Evolutionary conservation across 2,113 vertebrate species (phyloP).

Genomic region (Xiphophorus couchianus): DNA sequence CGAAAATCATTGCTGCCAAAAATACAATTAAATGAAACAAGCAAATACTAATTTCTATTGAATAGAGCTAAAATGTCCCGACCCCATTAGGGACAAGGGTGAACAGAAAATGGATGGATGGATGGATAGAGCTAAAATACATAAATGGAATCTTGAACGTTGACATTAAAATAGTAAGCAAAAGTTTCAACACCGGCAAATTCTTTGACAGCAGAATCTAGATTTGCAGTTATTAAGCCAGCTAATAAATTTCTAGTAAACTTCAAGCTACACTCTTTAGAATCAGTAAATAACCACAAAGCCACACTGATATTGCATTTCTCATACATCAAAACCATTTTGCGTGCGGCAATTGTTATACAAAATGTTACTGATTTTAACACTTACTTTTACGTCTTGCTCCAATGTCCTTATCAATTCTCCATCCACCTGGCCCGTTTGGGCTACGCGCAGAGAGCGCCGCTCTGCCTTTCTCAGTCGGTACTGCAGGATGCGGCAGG

Average conservation of each 20-base stretch:
- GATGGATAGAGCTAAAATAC: not conserved
- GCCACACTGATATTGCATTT: too few relatives aligned
- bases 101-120: too few relatives aligned
- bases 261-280: too few relatives aligned
- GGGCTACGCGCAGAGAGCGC: constrained; percentile 92
- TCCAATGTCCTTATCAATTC: constrained; percentile 94
- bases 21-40: not conserved
- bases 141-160: not conserved
- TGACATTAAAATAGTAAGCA: not conserved
- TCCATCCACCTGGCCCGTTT: constrained; percentile 93
- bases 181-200: not conserved
- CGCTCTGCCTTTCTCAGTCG: constrained; percentile 95
- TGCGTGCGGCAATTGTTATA: not conserved
- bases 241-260: too few relatives aligned
- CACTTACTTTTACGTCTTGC: constrained; percentile 94
- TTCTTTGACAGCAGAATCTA: not conserved
- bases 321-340: not conserved
- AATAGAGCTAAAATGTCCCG: not conserved
- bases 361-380: not conserved
- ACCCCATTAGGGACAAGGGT: too few relatives aligned
- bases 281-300: too few relatives aligned
- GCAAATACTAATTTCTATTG: not conserved
- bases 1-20: not conserved
- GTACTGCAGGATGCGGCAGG: constrained; percentile 98
- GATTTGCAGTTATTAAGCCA: too few relatives aligned